A percentile compares a stretch with the other conserved stretches of the same genome.
These are phyloP conservation scores for Hemiprocne comata DNA, from an alignment of 2,113 vertebrate species.

Conservation along the genomic window DNA sequence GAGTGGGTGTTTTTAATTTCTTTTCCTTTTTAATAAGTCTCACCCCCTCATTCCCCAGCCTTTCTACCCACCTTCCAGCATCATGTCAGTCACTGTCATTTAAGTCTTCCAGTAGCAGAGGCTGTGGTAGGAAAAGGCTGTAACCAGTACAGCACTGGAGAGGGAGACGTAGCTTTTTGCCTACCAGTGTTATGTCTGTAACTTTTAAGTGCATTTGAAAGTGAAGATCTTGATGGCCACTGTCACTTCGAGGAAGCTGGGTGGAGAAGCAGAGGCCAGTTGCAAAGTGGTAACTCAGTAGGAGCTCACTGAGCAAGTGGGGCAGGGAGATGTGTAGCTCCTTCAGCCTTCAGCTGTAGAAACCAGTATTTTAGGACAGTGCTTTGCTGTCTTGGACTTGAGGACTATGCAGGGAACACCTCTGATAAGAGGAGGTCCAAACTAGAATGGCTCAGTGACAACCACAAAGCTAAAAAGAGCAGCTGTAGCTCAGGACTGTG, in stretches of 20 bases:
- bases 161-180: background rate
- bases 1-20: slow-evolving; percentile 49
- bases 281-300: background rate
- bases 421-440: background rate
- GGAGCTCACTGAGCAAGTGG: background rate
- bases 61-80: slow-evolving; percentile 15
- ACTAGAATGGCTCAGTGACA: background rate
- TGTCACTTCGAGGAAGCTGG: background rate
- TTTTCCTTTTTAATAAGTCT: slow-evolving; percentile 43
- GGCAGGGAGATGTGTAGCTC: background rate
- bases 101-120: background rate
- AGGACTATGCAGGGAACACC: background rate
- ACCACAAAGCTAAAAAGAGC: background rate
- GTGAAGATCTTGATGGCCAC: background rate
- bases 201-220: background rate
- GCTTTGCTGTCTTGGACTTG: background rate
- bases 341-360: background rate
- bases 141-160: background rate
- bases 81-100: slow-evolving; percentile 50
- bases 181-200: background rate
- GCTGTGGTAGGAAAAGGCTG: background rate
- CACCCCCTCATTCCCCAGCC: slow-evolving; percentile 37
- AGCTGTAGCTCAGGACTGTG: background rate
- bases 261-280: background rate
- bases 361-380: background rate